phyloP scores from a whole-genome alignment of 2,888 invertebrate genomes.

The Deilephila porcellus region DNA sequence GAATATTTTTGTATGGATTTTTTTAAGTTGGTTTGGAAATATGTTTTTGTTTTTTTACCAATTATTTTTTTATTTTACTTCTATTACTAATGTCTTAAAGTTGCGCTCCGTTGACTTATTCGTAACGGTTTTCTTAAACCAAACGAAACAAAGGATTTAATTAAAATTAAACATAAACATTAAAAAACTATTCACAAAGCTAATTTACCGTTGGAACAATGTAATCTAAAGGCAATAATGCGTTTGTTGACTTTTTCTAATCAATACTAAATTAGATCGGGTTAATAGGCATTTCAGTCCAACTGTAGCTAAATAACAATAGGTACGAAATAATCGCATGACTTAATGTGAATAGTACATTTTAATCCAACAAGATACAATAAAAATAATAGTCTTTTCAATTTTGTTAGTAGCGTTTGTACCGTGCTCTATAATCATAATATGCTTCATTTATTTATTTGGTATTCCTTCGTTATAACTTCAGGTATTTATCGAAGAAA shows the following conservation, averaged over 20 bases:
- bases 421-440: too few relatives aligned
- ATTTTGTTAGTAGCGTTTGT: too few relatives aligned
- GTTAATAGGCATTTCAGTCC: neutral
- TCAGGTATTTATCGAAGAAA: too few relatives aligned
- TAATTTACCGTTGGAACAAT: constrained; percentile 11
- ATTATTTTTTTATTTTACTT: neutral
- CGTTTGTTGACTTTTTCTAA: neutral
- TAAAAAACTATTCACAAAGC: neutral
- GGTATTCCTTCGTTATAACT: too few relatives aligned
- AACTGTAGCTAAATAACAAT: constrained; percentile 1
- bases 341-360: neutral
- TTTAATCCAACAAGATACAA: too few relatives aligned
- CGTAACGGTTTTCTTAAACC: neutral
- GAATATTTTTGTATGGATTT: too few relatives aligned
- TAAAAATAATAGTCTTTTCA: too few relatives aligned
- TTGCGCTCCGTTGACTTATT: neutral
- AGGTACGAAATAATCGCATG: neutral
- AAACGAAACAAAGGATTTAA: neutral
- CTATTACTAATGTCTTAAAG: neutral
- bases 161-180: neutral
- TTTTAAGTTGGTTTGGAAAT: too few relatives aligned
- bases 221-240: neutral
- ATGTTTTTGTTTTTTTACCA: too few relatives aligned
- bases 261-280: constrained; percentile 8
- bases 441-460: too few relatives aligned